Percentiles rank a stretch among this genome's conserved stretches.
These are phyloP conservation scores for Eremobia ochroleuca DNA, from an alignment of 2,888 invertebrate species.

Conservation along the genomic window DNA sequence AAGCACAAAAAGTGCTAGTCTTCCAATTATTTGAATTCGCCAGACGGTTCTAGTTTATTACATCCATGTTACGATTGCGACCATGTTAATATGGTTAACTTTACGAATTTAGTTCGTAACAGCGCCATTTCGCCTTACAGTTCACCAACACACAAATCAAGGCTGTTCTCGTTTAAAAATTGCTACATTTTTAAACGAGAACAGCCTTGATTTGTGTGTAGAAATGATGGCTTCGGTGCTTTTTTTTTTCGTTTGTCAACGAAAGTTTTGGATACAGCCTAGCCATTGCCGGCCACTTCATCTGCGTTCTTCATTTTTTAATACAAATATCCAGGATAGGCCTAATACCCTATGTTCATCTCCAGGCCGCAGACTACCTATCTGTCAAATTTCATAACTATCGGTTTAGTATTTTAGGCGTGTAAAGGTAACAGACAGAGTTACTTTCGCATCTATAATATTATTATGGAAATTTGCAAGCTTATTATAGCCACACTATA, in stretches of 20 bases:
- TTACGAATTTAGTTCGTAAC: background rate
- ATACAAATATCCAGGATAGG: background rate
- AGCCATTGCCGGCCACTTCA: background rate
- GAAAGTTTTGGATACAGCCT: background rate
- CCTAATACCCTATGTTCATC: too few relatives aligned
- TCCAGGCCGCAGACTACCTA: too few relatives aligned
- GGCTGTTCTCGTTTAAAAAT: background rate
- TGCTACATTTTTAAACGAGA: too few relatives aligned
- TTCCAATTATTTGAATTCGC: background rate
- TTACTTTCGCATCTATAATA: background rate
- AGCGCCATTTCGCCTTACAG: background rate
- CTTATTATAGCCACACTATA: too few relatives aligned
- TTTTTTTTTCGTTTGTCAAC: background rate
- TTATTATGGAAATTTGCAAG: background rate
- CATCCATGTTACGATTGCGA: constrained; percentile 7
- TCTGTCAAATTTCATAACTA: background rate
- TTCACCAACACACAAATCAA: background rate
- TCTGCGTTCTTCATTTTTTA: background rate
- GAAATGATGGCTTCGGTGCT: background rate
- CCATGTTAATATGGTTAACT: background rate
- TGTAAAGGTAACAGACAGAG: background rate
- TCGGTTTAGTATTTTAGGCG: background rate
- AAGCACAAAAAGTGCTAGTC: background rate
- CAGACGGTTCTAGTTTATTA: background rate
- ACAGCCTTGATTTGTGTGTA: too few relatives aligned